Evolutionary conservation across 2,888 invertebrate genomes (phyloP), one percentile per base, ranked within the genome.

Genomic region (Spialia ferax): DNA sequence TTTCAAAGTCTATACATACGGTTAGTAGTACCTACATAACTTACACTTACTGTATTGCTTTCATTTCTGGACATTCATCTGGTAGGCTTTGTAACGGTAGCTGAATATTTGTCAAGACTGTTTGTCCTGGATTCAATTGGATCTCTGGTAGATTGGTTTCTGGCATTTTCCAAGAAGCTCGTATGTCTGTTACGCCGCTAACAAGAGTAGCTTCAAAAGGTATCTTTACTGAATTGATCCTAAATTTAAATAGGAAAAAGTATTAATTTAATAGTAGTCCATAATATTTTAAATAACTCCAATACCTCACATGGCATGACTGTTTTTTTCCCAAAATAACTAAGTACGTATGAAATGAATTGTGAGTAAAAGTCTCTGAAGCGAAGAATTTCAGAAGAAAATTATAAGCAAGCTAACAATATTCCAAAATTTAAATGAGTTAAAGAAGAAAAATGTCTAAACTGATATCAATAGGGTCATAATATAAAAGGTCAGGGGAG

Each of bases 171-270:
- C 84, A 84, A 6, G 10, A 2, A n/a, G 78, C 79, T 15, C 3
- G 38, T n/a, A 80, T 63, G 3, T 70, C 71, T 4, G 75, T 72
- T 18, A 66, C 48, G 0, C 87, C 88, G 54, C 72, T 81, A 70
- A 88, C 73, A 72, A 87, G 89, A 10, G 85, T 88, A 7, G 83
- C 85, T 13, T 75, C 77, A 1, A 88, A n/a, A 1, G 63, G 50
- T 42, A 89, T 38, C 0, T 70, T 66, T 11, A 85, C 67, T 0
- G 74, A 64, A 0, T 76, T 69, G 0, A 82, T 63, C 65, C 88
- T 87, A 65, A 10, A 50, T 22, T 45, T 18, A 1, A 45, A 45
- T 29, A 5, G 3, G 1, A 50, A 22, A 22, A 10, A 50, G 11
- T 2, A 48, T 42, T 15, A 15, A 6, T 42, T 13, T 35, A 35